These are phyloP conservation scores for Coleophora deauratella DNA, from an alignment of 2,888 invertebrate genomes.

Conservation along the genomic window DNA sequence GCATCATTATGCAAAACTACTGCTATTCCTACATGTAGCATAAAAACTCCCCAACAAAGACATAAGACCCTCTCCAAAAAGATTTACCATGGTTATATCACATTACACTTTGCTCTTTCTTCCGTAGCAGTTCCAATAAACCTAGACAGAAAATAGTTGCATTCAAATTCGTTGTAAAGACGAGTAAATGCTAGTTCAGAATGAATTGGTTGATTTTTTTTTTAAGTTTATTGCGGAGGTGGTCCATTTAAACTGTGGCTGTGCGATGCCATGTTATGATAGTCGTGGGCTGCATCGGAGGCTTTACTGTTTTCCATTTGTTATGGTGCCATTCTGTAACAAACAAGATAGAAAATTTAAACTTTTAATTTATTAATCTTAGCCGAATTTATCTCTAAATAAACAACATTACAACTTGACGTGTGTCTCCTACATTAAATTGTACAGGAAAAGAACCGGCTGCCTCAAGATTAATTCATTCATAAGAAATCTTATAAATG, in stretches of 20 bases:
- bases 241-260: background rate
- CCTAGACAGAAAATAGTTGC: constrained; percentile 1
- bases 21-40: background rate
- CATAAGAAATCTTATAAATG: no score
- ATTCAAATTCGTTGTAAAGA: constrained; percentile 29
- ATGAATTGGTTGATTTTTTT: constrained; percentile 18
- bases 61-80: background rate
- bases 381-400: no score
- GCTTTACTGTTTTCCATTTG: constrained; percentile 51
- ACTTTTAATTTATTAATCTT: no score
- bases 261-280: constrained; percentile 4
- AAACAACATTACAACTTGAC: no score
- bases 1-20: no score
- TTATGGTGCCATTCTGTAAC: constrained; percentile 52
- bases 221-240: no score
- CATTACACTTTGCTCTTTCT: constrained; percentile 8
- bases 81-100: no score
- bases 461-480: no score
- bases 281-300: constrained; percentile 6
- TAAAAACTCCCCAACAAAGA: background rate
- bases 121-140: background rate
- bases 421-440: no score
- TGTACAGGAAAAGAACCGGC: no score
- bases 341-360: constrained; percentile 8
- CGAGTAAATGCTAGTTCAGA: constrained; percentile 22